These are phyloP conservation scores for Urechis unicinctus DNA, from an alignment of 2,888 invertebrate species.

Conservation along the genomic window DNA sequence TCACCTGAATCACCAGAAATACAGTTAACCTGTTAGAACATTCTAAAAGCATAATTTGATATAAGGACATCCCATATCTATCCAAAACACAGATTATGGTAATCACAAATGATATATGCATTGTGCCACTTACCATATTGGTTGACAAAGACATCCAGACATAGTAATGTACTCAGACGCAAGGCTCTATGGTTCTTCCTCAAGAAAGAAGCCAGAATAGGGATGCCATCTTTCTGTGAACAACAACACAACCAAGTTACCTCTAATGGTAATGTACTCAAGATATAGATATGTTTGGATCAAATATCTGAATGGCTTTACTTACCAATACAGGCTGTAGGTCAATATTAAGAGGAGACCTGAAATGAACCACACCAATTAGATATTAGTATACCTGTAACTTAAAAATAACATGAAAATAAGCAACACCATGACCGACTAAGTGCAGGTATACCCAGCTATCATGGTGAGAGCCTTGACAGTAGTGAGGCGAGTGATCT, in stretches of 20 bases:
- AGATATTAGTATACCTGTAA: not conserved
- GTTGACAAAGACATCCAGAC: constrained; percentile 83
- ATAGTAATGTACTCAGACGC: constrained; percentile 80
- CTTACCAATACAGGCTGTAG: constrained; percentile 71
- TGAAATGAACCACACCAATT: not conserved
- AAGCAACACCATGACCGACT: not conserved
- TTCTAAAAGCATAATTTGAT: no score
- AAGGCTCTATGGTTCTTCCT: constrained; percentile 94
- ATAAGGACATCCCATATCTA: no score
- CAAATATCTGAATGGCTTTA: no score
- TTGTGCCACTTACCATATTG: constrained; percentile 74
- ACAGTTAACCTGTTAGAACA: no score
- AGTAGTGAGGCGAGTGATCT: constrained; percentile 92
- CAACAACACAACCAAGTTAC: not conserved
- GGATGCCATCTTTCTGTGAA: constrained; percentile 73
- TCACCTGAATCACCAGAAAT: no score
- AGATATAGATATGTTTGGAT: no score
- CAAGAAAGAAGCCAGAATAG: constrained; percentile 86
- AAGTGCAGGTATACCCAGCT: constrained; percentile 59
- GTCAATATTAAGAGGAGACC: constrained; percentile 70
- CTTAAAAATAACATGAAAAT: not conserved
- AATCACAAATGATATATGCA: not conserved
- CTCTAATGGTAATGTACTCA: no score
- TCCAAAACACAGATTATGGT: not conserved
- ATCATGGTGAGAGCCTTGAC: constrained; percentile 93